Conservation (phyloP, 2,888 invertebrate species). For the Tachystola acroxantha region DNA sequence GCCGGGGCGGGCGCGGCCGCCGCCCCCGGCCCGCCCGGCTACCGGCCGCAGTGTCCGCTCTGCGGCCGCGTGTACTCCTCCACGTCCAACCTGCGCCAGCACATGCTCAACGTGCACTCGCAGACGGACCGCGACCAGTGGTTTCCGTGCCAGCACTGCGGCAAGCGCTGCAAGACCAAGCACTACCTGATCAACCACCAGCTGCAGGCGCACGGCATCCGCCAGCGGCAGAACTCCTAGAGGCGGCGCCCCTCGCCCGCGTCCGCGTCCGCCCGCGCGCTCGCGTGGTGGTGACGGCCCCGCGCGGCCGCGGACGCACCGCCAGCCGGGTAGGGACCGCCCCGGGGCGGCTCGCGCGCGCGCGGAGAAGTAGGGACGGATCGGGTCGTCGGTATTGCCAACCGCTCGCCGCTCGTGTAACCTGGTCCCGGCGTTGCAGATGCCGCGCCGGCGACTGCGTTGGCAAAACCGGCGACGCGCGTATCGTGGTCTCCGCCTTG, state of each 20-base stretch:
- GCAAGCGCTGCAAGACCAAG: constrained; percentile 86
- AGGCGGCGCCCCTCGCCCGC: constrained; percentile 56
- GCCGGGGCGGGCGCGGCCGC: not conserved
- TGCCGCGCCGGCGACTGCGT: constrained; percentile 38
- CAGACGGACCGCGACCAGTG: constrained; percentile 83
- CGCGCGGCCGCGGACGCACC: constrained; percentile 4
- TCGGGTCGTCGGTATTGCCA: no score
- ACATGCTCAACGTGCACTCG: constrained; percentile 86
- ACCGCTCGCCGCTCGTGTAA: constrained; percentile 47
- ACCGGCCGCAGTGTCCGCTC: constrained; percentile 83
- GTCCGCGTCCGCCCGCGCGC: constrained; percentile 32
- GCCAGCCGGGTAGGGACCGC: constrained; percentile 17
- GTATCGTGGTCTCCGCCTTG: constrained; percentile 4
- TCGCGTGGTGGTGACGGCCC: constrained; percentile 26
- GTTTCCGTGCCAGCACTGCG: constrained; percentile 85
- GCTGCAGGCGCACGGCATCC: constrained; percentile 85
- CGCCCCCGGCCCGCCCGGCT: constrained; percentile 40
- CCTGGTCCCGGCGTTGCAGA: constrained; percentile 79
- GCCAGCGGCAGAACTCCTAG: constrained; percentile 81
- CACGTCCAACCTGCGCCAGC: constrained; percentile 86
- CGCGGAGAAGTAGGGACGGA: no score
- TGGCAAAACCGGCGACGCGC: not conserved
- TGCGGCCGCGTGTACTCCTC: constrained; percentile 85
- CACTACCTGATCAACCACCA: constrained; percentile 88
- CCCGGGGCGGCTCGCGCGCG: constrained; percentile 17